Evolutionary conservation across 1,140 invertebrate species (phyloP), one percentile per base, ranked within the genome.

Genomic region (Neodiprion fabricii): DNA sequence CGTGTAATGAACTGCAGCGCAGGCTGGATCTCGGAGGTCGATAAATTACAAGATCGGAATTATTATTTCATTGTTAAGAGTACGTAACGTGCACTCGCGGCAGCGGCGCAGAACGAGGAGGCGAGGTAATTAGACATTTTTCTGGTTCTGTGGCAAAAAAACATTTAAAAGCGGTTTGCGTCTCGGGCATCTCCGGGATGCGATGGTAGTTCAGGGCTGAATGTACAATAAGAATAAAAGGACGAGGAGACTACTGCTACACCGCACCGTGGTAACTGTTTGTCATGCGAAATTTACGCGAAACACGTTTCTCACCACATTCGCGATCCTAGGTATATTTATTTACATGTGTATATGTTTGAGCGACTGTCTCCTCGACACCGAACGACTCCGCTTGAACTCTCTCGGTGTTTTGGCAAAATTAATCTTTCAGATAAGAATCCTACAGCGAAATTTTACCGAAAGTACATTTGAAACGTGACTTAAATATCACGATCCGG

Each of bases 21-120:
- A 9, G 53, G 53, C n/a, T 61, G n/a, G 11, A 61, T 61, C 53
- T 61, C n/a, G 5, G 53, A 5, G 28, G 28, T 40, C 53, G 53
- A 61, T 61, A 61, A 61, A 61, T 61, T 61, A 61, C n/a, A 61
- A 61, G 53, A 61, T 61, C 11, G 53, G 53, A 61, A 61, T 61
- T 61, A 61, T 61, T 61, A 12, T 61, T 61, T 61, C 53, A 61
- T 61, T 61, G 53, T 61, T 61, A 9, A 5, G n/a, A 61, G 11
- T 5, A 61, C 11, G 53, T 17, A 61, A 12, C 28, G 28, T 40
- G 28, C 28, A 40, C 53, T 61, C 53, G 53, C n/a, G 53, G 28
- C n/a, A 61, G 9, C 11, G 11, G n/a, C 53, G 53, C 53, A 14
- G 53, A 5, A 40, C 28, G 28, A 40, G 53, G 53, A 61, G 53